Conservation (phyloP, 2,113 vertebrate genomes). For the Erythrolamprus reginae region DNA sequence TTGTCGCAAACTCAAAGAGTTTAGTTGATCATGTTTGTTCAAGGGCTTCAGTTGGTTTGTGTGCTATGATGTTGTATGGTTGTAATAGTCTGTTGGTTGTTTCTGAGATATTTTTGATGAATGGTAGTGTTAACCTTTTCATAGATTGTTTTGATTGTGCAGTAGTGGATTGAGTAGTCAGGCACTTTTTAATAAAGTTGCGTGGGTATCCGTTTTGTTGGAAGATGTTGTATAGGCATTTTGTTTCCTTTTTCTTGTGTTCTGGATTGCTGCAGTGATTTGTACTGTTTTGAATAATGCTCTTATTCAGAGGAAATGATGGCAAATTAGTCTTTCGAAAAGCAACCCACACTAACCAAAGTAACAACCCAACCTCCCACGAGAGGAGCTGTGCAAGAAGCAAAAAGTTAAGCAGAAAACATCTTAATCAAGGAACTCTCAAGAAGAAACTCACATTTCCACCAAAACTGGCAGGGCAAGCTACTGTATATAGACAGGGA, state of each 20-base stretch:
- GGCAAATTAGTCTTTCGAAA: neutral
- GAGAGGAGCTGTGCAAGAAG: neutral
- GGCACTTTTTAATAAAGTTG: neutral
- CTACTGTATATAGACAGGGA: neutral
- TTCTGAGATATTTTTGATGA: neutral
- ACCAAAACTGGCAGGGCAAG: neutral
- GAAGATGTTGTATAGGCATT: neutral
- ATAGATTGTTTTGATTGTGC: neutral
- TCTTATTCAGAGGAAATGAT: neutral
- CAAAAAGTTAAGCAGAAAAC: neutral
- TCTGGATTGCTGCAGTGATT: neutral
- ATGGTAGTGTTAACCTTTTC: neutral
- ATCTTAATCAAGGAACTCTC: neutral
- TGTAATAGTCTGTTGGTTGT: neutral
- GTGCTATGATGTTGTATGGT: neutral
- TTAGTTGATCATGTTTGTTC: neutral
- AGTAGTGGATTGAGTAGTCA: neutral
- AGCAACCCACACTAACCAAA: neutral
- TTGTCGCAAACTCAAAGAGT: neutral
- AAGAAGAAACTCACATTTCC: neutral
- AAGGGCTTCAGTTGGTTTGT: neutral
- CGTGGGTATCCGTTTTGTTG: neutral
- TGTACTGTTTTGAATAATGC: neutral
- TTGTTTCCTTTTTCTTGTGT: neutral
- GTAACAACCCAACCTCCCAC: neutral